A percentile compares a stretch with the other conserved stretches of the same genome.
Evolutionary conservation across 2,113 vertebrate species (phyloP).

Genomic region (Erinaceus europaeus): DNA sequence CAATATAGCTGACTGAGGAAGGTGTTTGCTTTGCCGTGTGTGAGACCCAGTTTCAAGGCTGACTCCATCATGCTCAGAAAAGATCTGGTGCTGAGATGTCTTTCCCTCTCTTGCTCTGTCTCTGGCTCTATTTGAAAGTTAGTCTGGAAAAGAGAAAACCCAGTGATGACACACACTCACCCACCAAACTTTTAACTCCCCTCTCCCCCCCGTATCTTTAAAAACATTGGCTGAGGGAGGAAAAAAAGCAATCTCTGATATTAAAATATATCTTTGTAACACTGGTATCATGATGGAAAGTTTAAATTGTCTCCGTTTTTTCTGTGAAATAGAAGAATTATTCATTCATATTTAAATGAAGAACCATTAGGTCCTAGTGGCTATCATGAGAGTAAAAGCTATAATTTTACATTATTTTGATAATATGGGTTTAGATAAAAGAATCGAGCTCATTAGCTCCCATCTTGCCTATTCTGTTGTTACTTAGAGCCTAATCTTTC

Average conservation of each 20-base stretch:
- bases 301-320: conserved; percentile 79
- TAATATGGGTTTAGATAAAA: conserved; percentile 86
- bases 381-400: conserved; percentile 82
- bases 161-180: no score
- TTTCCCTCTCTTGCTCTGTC: no score
- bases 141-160: no score
- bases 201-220: not conserved
- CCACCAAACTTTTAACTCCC: no score
- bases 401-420: conserved; percentile 88
- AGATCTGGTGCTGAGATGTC: no score
- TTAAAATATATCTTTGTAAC: conserved; percentile 58
- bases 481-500: conserved; percentile 81
- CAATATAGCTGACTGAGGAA: no score
- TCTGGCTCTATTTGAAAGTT: no score
- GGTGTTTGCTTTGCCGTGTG: no score
- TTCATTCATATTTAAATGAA: conserved; percentile 87
- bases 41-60: no score
- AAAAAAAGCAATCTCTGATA: not conserved
- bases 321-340: conserved; percentile 77
- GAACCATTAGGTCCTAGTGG: conserved; percentile 80
- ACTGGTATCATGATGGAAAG: conserved; percentile 68
- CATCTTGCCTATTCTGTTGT: conserved; percentile 83
- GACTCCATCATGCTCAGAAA: no score
- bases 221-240: conserved; percentile 44
- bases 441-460: conserved; percentile 83